These are phyloP conservation scores for Tenthredo scrophulariae DNA, from an alignment of 2,888 invertebrate species.

Conservation along the genomic window DNA sequence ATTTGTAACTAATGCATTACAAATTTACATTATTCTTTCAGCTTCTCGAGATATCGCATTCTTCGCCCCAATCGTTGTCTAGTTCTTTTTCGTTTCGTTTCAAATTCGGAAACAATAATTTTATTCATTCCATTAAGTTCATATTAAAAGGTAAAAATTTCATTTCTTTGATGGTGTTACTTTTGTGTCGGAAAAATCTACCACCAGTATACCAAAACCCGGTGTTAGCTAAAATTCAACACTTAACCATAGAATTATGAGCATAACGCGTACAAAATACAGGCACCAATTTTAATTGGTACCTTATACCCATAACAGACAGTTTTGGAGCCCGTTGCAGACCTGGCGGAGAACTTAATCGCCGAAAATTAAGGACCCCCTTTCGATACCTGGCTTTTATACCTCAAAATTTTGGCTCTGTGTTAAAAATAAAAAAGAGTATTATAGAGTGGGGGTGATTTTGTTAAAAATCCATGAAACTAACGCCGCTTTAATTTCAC, in stretches of 20 bases:
- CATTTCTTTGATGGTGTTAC: too few relatives aligned
- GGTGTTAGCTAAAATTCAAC: not conserved
- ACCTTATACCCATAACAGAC: not conserved
- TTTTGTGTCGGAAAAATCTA: not conserved
- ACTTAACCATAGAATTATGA: not conserved
- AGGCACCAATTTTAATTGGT: constrained; percentile 32
- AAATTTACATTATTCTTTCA: not conserved
- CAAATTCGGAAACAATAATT: not conserved
- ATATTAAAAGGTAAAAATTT: not conserved
- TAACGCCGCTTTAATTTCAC: constrained; percentile 26
- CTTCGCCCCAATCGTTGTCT: not conserved
- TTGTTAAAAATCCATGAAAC: constrained; percentile 21
- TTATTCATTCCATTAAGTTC: not conserved
- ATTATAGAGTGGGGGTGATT: not conserved
- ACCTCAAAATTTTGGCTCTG: not conserved
- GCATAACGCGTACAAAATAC: not conserved
- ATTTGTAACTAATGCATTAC: too few relatives aligned
- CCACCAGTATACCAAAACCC: not conserved
- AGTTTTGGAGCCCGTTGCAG: constrained; percentile 13
- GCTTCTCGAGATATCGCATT: not conserved
- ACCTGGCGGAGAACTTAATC: constrained; percentile 31
- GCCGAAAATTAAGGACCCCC: constrained; percentile 31
- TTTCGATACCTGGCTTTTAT: not conserved
- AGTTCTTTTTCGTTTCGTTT: not conserved
- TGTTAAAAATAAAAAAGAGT: not conserved